Evolutionary conservation across 2,888 invertebrate species (phyloP).

Genomic region (Cheilosia soror): DNA sequence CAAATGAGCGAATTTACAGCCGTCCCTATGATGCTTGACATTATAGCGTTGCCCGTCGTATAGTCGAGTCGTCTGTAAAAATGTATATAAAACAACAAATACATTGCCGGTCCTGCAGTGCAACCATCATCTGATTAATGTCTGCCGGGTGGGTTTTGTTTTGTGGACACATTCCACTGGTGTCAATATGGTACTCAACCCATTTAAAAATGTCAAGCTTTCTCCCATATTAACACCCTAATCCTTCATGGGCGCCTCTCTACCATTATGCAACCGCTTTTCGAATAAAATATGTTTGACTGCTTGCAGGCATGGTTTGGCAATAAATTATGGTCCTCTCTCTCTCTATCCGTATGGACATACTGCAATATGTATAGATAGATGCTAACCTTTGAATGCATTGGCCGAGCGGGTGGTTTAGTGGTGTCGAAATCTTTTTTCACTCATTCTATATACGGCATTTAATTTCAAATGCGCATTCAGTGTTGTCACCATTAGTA

Average conservation of each 20-base stretch:
- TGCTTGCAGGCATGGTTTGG: conserved; percentile 35
- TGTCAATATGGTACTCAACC: conserved; percentile 7
- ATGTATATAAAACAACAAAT: conserved; percentile 6
- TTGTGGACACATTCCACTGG: conserved; percentile 37
- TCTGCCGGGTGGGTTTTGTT: conserved; percentile 1
- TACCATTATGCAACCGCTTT: conserved; percentile 39
- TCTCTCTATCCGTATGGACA: neutral
- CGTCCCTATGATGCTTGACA: conserved; percentile 6
- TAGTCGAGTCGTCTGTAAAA: conserved; percentile 21
- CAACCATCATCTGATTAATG: conserved; percentile 34
- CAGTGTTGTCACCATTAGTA: conserved; percentile 38
- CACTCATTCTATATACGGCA: neutral
- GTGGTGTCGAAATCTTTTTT: conserved; percentile 22
- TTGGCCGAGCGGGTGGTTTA: neutral
- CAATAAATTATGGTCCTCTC: conserved; percentile 34
- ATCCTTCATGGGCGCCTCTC: neutral
- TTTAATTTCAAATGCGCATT: conserved; percentile 39
- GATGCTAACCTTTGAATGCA: conserved; percentile 49
- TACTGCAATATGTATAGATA: conserved; percentile 4
- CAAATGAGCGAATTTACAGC: conserved; percentile 35
- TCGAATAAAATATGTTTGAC: conserved; percentile 60
- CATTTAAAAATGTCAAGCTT: conserved; percentile 11
- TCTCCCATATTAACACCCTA: conserved; percentile 16
- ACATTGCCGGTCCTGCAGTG: neutral
- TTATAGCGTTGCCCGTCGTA: neutral